Conservation (phyloP, 2,888 invertebrate species). For the Amphiduros pacificus region DNA sequence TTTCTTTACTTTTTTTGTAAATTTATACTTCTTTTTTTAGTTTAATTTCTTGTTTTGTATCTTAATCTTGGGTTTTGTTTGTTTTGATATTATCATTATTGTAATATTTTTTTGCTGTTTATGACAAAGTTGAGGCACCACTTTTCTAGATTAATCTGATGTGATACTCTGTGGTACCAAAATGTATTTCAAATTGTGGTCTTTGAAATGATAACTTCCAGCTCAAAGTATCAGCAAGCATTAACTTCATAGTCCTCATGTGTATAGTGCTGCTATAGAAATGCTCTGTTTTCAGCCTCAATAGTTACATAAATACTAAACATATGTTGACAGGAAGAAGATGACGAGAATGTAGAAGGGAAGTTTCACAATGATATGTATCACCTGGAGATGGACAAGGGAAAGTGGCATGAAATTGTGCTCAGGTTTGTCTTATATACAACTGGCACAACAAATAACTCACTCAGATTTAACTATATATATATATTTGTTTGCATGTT, state of each 20-base stretch:
- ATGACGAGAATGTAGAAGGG: constrained; percentile 79
- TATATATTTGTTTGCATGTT: neutral
- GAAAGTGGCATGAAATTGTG: constrained; percentile 72
- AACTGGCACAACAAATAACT: neutral
- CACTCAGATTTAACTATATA: neutral
- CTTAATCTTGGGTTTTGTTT: neutral
- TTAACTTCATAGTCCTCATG: too few relatives aligned
- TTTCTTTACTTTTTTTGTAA: neutral
- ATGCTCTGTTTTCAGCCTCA: too few relatives aligned
- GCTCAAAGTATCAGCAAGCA: too few relatives aligned
- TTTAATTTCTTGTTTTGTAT: neutral
- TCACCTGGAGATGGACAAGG: constrained; percentile 73
- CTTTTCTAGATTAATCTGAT: too few relatives aligned
- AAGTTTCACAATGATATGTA: constrained; percentile 81
- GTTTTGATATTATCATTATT: too few relatives aligned
- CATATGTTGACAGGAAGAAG: constrained; percentile 66
- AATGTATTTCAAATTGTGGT: too few relatives aligned
- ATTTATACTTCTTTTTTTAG: neutral
- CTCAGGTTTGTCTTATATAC: constrained; percentile 39
- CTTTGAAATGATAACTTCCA: too few relatives aligned
- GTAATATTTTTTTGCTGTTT: too few relatives aligned
- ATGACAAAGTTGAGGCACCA: too few relatives aligned
- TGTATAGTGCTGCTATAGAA: too few relatives aligned
- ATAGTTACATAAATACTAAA: too few relatives aligned
- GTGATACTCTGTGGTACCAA: too few relatives aligned